Conservation (phyloP, 2,113 vertebrate genomes). For the Eurypyga helias region DNA sequence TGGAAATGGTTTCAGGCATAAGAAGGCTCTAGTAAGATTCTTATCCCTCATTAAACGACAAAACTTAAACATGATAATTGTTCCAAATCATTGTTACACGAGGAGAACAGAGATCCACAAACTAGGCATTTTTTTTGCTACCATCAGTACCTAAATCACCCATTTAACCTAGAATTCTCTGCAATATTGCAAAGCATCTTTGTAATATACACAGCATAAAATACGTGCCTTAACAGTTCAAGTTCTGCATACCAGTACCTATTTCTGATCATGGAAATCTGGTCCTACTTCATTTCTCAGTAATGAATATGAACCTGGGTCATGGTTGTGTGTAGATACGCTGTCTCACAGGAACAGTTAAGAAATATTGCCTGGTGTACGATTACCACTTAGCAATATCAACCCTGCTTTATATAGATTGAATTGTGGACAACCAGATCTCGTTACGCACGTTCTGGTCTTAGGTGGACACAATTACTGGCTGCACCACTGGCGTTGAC, state of each 20-base stretch:
- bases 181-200: not conserved
- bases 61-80: not conserved
- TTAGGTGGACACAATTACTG: not conserved
- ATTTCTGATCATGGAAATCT: not conserved
- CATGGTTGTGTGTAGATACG: not conserved
- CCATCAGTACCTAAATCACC: not conserved
- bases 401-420: not conserved
- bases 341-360: not conserved
- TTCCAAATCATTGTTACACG: not conserved
- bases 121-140: not conserved
- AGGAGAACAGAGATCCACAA: not conserved
- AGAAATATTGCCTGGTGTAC: not conserved
- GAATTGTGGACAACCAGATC: not conserved
- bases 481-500: not conserved
- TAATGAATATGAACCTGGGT: not conserved
- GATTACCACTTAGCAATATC: not conserved
- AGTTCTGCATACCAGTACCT: not conserved
- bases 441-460: not conserved
- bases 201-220: not conserved
- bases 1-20: not conserved
- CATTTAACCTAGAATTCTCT: not conserved
- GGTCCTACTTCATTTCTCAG: not conserved
- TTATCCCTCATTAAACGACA: not conserved
- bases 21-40: not conserved
- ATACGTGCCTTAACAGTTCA: not conserved